Evolutionary conservation across 2,797 vertebrate species (phyloP).

Genomic region (Potorous gilbertii): DNA sequence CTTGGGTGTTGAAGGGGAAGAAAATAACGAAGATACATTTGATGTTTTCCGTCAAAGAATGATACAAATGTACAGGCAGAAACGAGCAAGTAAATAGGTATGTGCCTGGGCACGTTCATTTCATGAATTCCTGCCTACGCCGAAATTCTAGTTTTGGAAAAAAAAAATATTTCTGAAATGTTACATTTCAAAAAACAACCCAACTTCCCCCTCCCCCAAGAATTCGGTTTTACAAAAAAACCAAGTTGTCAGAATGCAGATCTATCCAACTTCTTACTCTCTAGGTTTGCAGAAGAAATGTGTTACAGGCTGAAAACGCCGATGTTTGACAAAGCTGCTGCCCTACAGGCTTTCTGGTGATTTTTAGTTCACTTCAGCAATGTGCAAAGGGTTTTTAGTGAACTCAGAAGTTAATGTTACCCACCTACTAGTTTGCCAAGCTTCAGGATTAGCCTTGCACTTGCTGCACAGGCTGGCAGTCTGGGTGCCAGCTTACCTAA

Average conservation of each 20-base stretch:
- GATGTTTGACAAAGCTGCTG: conserved; percentile 57
- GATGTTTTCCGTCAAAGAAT: conserved; percentile 88
- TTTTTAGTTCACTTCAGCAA: conserved; percentile 55
- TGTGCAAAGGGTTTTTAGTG: conserved; percentile 58
- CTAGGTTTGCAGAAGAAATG: conserved; percentile 66
- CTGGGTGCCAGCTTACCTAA: conserved; percentile 60
- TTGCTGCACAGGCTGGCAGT: conserved; percentile 52
- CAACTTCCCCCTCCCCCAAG: not conserved
- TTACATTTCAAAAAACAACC: not conserved
- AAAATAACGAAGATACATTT: conserved; percentile 85
- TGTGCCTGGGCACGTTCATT: conserved; percentile 45
- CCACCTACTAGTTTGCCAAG: conserved; percentile 49
- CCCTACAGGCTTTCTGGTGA: conserved; percentile 26
- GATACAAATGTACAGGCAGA: conserved; percentile 89
- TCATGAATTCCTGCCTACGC: conserved; percentile 60
- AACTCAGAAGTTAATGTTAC: conserved; percentile 52
- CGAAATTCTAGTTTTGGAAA: not conserved
- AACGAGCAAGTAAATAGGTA: conserved; percentile 86
- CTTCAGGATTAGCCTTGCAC: conserved; percentile 52
- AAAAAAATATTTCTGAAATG: conserved; percentile 1
- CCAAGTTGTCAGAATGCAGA: conserved; percentile 53
- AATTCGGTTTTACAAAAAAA: conserved; percentile 21
- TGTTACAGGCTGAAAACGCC: conserved; percentile 35
- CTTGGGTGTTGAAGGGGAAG: conserved; percentile 82
- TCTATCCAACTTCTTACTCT: conserved; percentile 64